A percentile compares a stretch with the other conserved stretches of the same genome.
phyloP scores from a whole-genome alignment of 1,140 invertebrate species.

The Drosophila nannoptera region DNA sequence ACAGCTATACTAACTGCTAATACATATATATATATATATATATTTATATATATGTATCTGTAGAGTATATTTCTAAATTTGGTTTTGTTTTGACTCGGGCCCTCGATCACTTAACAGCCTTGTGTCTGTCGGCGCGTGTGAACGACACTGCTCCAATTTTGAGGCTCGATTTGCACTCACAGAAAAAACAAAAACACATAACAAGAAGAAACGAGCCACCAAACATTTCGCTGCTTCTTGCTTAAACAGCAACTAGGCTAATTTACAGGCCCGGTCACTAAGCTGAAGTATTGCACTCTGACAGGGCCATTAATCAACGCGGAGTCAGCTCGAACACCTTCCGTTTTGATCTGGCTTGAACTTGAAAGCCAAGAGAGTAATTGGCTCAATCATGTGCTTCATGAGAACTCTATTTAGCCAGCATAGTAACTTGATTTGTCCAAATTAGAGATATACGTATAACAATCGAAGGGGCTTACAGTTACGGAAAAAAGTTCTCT shows the following conservation, averaged over 20 bases:
- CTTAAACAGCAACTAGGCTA: conserved; percentile 49
- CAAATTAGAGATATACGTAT: neutral
- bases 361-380: conserved; percentile 60
- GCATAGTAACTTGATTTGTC: neutral
- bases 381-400: conserved; percentile 40
- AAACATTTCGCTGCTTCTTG: conserved; percentile 15
- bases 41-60: conserved; percentile 25
- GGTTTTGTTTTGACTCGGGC: conserved; percentile 44
- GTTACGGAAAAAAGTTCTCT: no score
- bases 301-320: conserved; percentile 63
- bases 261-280: conserved; percentile 45
- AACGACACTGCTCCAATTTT: conserved; percentile 64
- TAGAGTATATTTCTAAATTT: conserved; percentile 57
- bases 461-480: no score
- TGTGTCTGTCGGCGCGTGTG: conserved; percentile 66
- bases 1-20: conserved; percentile 19
- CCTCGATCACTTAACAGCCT: conserved; percentile 55
- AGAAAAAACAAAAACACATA: neutral
- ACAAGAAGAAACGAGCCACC: neutral
- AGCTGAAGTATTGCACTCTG: conserved; percentile 40
- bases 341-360: conserved; percentile 46
- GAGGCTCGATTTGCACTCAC: conserved; percentile 50
- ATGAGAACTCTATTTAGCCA: neutral
- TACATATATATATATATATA: conserved; percentile 31
- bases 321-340: conserved; percentile 46